Conservation (phyloP, 2,797 vertebrate species). For the Telmatherina bonti region DNA sequence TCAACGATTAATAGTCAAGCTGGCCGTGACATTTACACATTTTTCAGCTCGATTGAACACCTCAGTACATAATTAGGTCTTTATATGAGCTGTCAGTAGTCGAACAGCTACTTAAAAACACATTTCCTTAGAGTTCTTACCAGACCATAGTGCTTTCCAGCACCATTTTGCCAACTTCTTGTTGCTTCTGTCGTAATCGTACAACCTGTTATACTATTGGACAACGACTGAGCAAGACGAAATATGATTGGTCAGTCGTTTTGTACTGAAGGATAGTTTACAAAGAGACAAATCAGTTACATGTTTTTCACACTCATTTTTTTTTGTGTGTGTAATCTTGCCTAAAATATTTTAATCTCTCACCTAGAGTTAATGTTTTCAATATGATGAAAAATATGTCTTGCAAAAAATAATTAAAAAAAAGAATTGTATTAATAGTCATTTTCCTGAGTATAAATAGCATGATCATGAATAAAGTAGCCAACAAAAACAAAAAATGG, state of each 20-base stretch:
- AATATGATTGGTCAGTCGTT: conserved; percentile 64
- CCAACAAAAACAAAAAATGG: neutral
- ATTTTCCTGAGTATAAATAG: too few relatives aligned
- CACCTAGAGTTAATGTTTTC: neutral
- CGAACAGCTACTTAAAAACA: neutral
- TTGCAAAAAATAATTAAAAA: neutral
- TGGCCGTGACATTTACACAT: neutral
- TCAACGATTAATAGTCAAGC: neutral
- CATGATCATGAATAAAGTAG: too few relatives aligned
- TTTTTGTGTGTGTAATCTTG: neutral
- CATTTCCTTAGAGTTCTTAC: conserved; percentile 81
- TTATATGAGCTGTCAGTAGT: neutral
- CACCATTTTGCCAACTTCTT: conserved; percentile 91
- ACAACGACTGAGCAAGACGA: conserved; percentile 28
- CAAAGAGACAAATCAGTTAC: neutral
- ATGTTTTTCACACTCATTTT: too few relatives aligned
- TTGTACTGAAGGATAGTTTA: neutral
- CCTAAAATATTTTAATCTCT: neutral
- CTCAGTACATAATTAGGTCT: neutral
- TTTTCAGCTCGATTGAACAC: neutral
- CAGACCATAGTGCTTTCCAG: conserved; percentile 98
- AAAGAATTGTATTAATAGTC: too few relatives aligned
- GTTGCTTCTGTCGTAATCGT: conserved; percentile 52
- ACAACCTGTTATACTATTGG: conserved; percentile 79
- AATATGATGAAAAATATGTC: neutral